phyloP scores from a whole-genome alignment of 2,888 invertebrate genomes.

The Cynaeus angustus region DNA sequence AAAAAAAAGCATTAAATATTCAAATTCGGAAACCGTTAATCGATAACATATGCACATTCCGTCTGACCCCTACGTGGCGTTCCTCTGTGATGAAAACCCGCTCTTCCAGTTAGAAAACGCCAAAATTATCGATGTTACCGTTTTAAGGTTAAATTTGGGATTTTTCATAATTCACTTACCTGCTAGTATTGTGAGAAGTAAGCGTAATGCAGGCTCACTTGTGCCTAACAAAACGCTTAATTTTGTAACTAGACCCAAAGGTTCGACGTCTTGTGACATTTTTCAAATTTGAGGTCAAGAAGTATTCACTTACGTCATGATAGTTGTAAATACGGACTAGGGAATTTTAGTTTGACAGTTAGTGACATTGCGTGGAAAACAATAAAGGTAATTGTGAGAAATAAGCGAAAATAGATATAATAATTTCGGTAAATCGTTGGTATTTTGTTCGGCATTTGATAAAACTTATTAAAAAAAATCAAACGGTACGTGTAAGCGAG shows the following conservation, averaged over 20 bases:
- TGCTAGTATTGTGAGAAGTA: slow-evolving; percentile 67
- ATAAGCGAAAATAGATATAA: no score
- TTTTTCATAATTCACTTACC: slow-evolving; percentile 61
- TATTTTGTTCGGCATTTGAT: no score
- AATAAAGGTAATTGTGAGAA: no score
- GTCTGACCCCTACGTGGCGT: slow-evolving; percentile 4
- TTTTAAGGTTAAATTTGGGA: slow-evolving; percentile 33
- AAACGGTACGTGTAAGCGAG: no score
- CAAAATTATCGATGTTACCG: neutral
- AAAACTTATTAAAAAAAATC: no score
- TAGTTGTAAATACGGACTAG: neutral
- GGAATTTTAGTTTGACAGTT: neutral
- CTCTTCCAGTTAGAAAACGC: slow-evolving; percentile 9
- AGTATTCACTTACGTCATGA: neutral
- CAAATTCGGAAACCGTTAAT: slow-evolving; percentile 2
- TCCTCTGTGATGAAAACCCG: neutral
- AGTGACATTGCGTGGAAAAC: no score
- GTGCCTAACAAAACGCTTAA: slow-evolving; percentile 63
- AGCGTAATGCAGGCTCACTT: slow-evolving; percentile 65
- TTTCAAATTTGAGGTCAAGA: slow-evolving; percentile 15
- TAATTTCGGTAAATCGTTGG: no score
- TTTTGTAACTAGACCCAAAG: slow-evolving; percentile 52
- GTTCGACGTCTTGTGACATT: slow-evolving; percentile 29
- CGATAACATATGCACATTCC: slow-evolving; percentile 3
- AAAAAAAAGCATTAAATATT: slow-evolving; percentile 62